Evolutionary conservation across 2,797 vertebrate species (phyloP).

Genomic region (Staurois parvus): DNA sequence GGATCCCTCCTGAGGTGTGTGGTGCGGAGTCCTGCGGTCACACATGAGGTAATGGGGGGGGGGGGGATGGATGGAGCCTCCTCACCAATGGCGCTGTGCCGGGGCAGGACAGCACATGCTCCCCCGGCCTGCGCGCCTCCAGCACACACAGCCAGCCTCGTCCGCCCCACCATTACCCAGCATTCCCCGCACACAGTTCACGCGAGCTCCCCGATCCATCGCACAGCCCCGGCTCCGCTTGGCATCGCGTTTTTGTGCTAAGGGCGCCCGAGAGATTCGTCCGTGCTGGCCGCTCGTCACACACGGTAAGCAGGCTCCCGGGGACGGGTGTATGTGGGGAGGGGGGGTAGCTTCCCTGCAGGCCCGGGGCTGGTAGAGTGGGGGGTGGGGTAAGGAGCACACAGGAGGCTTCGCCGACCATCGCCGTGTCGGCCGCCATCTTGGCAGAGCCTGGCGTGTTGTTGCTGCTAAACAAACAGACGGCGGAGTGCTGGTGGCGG

Average conservation of each 20-base stretch:
- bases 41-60: no score
- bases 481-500: constrained; percentile 2
- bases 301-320: constrained; percentile 68
- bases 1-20: no score
- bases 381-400: constrained; percentile 42
- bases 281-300: constrained; percentile 26
- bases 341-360: no score
- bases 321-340: no score
- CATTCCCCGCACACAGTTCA: constrained; percentile 71
- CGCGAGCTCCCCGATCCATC: constrained; percentile 54
- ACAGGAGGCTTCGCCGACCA: constrained; percentile 41
- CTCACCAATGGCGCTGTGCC: constrained; percentile 45
- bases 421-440: constrained; percentile 63
- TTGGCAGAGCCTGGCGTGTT: constrained; percentile 58
- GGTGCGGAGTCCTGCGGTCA: no score
- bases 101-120: constrained; percentile 56
- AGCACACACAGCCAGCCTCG: constrained; percentile 65
- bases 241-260: constrained; percentile 25
- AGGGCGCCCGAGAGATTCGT: background rate
- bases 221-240: constrained; percentile 52
- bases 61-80: no score
- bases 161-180: constrained; percentile 80
- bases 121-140: constrained; percentile 60
- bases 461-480: constrained; percentile 48
- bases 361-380: background rate